Conservation (phyloP, 1,140 invertebrate species). For the Cephus cinctus region DNA sequence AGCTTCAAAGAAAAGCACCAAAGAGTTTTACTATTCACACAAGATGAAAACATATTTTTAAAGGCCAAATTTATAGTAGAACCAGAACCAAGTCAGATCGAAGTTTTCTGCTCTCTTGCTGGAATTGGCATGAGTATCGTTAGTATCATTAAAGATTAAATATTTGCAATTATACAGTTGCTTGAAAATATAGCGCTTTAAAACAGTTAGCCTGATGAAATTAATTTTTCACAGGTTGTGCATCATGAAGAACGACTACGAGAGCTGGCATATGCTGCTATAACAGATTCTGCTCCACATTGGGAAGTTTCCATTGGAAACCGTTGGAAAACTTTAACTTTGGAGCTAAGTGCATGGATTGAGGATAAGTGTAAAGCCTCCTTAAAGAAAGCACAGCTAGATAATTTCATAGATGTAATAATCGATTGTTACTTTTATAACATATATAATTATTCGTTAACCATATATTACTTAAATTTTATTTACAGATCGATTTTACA, state of each 20-base stretch:
- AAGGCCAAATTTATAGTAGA: conserved; percentile 69
- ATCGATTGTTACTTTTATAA: conserved; percentile 7
- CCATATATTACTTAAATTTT: conserved; percentile 10
- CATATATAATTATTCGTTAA: conserved; percentile 7
- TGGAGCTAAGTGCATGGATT: conserved; percentile 77
- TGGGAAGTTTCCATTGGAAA: conserved; percentile 82
- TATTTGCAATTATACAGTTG: conserved; percentile 9
- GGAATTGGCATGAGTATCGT: conserved; percentile 69
- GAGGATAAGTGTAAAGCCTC: conserved; percentile 76
- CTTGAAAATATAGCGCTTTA: no score
- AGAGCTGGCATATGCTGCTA: conserved; percentile 67
- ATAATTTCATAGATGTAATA: conserved; percentile 66
- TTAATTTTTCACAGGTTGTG: conserved; percentile 25
- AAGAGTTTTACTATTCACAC: conserved; percentile 76
- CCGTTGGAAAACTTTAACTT: conserved; percentile 74
- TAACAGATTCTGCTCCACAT: conserved; percentile 68
- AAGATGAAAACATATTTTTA: conserved; percentile 73
- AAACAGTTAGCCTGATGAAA: conserved; percentile 4
- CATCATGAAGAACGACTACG: conserved; percentile 28
- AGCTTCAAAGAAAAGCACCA: conserved; percentile 76
- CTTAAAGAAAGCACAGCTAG: conserved; percentile 70
- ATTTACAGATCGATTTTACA: conserved; percentile 71
- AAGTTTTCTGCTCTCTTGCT: conserved; percentile 70
- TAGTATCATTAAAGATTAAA: conserved; percentile 19
- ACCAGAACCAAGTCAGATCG: conserved; percentile 68